Conservation (phyloP, 92 coral and sea anemone species). For the Siderastrea siderea region DNA sequence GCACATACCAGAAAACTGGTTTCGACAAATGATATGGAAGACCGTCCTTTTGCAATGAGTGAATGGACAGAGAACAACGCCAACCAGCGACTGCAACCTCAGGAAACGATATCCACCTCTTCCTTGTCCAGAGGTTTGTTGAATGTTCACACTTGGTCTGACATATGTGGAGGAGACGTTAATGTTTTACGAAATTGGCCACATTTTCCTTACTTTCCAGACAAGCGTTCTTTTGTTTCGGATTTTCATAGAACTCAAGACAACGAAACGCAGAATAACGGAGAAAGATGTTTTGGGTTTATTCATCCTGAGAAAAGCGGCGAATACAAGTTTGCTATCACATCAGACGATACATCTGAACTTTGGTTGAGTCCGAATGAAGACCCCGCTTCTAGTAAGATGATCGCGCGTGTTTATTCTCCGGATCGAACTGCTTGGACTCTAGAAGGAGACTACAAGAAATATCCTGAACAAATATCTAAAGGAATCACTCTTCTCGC, state of each 20-base stretch:
- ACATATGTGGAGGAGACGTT: neutral
- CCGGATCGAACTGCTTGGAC: slow-evolving; percentile 29
- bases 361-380: slow-evolving; percentile 43
- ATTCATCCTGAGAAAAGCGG: slow-evolving; percentile 4
- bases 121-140: neutral
- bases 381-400: neutral
- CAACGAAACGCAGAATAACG: neutral
- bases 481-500: slow-evolving; percentile 14
- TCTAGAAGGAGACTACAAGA: slow-evolving; percentile 10
- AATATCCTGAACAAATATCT: slow-evolving; percentile 37
- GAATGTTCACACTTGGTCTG: slow-evolving; percentile 15
- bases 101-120: neutral
- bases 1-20: too few relatives aligned
- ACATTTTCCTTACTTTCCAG: slow-evolving; percentile 23
- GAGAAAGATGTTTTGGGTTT: slow-evolving; percentile 32
- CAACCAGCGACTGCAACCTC: neutral
- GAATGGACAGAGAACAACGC: neutral
- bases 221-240: slow-evolving; percentile 16
- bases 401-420: slow-evolving; percentile 39
- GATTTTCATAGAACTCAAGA: neutral
- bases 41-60: neutral
- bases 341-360: slow-evolving; percentile 46
- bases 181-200: slow-evolving; percentile 17
- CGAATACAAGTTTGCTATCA: slow-evolving; percentile 29
- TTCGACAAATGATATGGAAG: slow-evolving; percentile 11